Evolutionary conservation across 2,113 vertebrate genomes (phyloP).

Genomic region (mouse (Mus musculus)): DNA sequence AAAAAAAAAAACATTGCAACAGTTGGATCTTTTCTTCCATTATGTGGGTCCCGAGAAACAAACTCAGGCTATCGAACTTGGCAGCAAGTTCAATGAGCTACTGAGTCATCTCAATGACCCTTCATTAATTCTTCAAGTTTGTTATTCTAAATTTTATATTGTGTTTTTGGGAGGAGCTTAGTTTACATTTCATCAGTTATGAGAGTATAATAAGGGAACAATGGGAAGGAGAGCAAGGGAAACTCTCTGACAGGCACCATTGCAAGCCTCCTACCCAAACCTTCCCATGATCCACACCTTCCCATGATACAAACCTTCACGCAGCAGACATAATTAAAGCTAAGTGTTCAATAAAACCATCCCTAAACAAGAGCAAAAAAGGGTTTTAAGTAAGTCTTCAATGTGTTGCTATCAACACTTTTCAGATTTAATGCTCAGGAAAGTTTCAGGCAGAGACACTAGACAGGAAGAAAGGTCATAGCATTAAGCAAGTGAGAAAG

Average conservation of each 20-base stretch:
- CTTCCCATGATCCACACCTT: background rate
- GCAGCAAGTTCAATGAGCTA: background rate
- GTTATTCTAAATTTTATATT: constrained; percentile 1
- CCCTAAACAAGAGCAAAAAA: constrained; percentile 2
- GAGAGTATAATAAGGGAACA: background rate
- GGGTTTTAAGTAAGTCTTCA: constrained; percentile 50
- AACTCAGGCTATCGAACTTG: background rate
- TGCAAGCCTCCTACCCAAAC: background rate
- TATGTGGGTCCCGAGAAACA: background rate
- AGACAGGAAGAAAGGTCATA: background rate
- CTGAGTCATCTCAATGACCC: background rate
- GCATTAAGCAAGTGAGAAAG: background rate
- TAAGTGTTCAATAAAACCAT: background rate
- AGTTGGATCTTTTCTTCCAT: background rate
- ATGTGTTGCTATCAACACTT: background rate
- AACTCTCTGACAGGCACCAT: background rate
- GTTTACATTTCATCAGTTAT: constrained; percentile 20
- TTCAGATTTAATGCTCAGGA: constrained; percentile 13
- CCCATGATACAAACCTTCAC: background rate
- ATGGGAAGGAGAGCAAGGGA: background rate
- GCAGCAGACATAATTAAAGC: background rate
- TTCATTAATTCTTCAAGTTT: constrained; percentile 28
- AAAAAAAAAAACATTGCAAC: background rate
- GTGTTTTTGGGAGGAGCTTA: constrained; percentile 2
- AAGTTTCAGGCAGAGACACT: constrained; percentile 37